Percentiles rank a stretch among this genome's conserved stretches.
Conservation (phyloP, 2,113 vertebrate species). For the Calonectris borealis region DNA sequence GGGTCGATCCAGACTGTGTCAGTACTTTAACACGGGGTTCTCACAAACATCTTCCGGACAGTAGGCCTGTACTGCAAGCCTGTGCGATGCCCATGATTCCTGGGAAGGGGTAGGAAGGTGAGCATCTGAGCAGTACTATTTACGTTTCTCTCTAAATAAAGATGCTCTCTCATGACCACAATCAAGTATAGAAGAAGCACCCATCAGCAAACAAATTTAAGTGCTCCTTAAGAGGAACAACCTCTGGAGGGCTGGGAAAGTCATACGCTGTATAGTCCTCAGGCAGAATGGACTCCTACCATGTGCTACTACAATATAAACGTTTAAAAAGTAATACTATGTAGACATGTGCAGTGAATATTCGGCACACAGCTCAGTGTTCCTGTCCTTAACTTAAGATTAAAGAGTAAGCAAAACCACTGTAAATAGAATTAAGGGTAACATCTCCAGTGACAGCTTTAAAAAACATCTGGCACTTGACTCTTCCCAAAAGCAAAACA, state of each 20-base stretch:
- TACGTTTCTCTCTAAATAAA: background rate
- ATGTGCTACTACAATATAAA: background rate
- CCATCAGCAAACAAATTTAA: background rate
- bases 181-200: background rate
- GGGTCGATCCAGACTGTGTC: background rate
- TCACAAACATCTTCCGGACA: background rate
- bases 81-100: background rate
- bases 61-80: background rate
- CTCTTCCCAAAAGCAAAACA: background rate
- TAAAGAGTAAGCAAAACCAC: background rate
- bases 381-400: background rate
- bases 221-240: background rate
- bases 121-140: background rate
- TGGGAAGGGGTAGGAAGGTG: background rate
- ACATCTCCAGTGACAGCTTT: background rate
- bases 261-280: background rate
- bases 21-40: background rate
- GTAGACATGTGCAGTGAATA: background rate
- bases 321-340: background rate
- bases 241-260: background rate
- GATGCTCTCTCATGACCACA: background rate
- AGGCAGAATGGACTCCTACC: background rate
- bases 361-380: background rate
- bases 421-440: background rate
- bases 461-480: background rate